Base-by-base conservation (phyloP, 2,797 vertebrate species). In the Rhincodon typus region DNA sequence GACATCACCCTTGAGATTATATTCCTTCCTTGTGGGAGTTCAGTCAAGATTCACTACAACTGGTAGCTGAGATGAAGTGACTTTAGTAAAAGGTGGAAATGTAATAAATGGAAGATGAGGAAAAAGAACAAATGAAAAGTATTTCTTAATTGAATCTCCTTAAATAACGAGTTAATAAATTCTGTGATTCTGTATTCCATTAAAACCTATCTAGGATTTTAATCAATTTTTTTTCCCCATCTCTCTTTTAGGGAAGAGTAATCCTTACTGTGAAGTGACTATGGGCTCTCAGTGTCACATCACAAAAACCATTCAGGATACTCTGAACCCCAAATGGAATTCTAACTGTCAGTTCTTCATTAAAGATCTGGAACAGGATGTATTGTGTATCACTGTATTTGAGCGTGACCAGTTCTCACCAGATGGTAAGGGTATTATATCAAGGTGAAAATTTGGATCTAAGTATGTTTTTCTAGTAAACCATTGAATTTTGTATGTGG, bases 261-360 rank as follows among this genome's bases (percentile, higher is more conserved):
- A 99, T 97, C 99, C 99, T 0, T 99, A 99, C 98, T 99, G 99
- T 67, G 99, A 99, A 97, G 99, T 99, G 96, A 99, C 99, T 0
- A 99, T 99, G 99, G 99, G 99, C 23, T 99, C 99, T 25, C 99
- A 99, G 97, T 99, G 99, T 97, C 99, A 99, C 97, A 99, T 99
- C 97, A 99, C 99, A 21, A 99, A 99, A 98, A 99, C 99, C 0
- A 98, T 99, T 96, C 99, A 99, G 98, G 99, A 99, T 98, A 99
- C 99, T 0, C 97, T 99, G 95, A 99, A 99, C 96, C 99, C 99
- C 0, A 99, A 99, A 97, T 99, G 99, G 99, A 99, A 99, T 96
- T 99, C 98, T 97, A 99, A 99, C 97, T 99, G 99, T 97, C 99
- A 99, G 98, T 99, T 99, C 98, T 99, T 99, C 97, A 99, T 99